Conservation (phyloP, 2,888 invertebrate species). For the Agonum fuliginosum region DNA sequence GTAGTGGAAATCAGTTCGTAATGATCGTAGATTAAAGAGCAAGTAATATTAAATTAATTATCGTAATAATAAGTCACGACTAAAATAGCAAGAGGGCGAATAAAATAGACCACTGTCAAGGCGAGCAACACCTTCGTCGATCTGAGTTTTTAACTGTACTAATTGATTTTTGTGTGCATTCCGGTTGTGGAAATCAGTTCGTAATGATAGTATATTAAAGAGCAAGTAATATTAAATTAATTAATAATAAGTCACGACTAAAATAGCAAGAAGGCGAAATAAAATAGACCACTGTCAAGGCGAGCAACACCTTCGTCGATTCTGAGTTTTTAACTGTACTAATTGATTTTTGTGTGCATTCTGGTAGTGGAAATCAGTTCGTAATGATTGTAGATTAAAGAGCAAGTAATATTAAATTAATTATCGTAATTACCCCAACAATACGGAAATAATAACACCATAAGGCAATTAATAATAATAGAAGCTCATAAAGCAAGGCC, state of each 20-base stretch:
- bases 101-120: conserved; percentile 45
- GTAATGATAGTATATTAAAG: no score
- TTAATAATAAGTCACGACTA: conserved; percentile 42
- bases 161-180: no score
- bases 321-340: neutral
- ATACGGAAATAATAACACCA: neutral
- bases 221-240: no score
- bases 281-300: conserved; percentile 43
- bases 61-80: conserved; percentile 38
- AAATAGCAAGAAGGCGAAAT: conserved; percentile 36
- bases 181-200: no score
- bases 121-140: neutral
- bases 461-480: conserved; percentile 28
- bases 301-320: neutral
- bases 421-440: neutral
- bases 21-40: no score
- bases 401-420: neutral
- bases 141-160: neutral
- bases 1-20: no score
- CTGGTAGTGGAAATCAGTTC: no score
- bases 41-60: no score
- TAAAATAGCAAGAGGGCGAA: conserved; percentile 39
- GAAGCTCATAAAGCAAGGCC: conserved; percentile 20
- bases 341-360: no score
- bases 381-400: no score